Base-by-base conservation (phyloP, 2,888 invertebrate genomes). In the Xestia c-nigrum region DNA sequence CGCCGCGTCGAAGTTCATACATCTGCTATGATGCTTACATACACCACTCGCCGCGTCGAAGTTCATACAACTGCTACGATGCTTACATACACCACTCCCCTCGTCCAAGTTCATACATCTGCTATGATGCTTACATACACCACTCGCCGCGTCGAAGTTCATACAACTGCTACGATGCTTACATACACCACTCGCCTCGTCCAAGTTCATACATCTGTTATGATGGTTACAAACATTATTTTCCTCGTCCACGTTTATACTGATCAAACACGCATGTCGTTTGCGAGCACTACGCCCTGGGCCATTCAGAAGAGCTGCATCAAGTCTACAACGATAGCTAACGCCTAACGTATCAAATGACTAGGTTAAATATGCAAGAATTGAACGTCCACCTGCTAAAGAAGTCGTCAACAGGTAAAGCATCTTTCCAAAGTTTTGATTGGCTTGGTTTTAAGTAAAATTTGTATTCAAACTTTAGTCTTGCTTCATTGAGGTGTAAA, bases 401-500 rank as follows among this genome's bases (percentile, higher is more conserved):
- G 68, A 87, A 89, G 78, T 73, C 74, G 81, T 89, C 89, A 91
- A 90, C 89, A 91, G 89, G 89, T 90, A 74, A 84, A 83, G 81
- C 84, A 89, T 88, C 84, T 84, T 88, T 85, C 76, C 78, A 85
- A 93, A 94, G 88, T 94, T 94, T 91, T 90, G 92, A 93, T 94
- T 93, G 90, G 90, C 85, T 90, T 83, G 87, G 89, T 91, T 92
- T 92, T 90, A 92, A 92, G 89, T 91, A 91, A 89, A 93, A 92
- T 93, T 93, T 91, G 92, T 92, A 92, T 93, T 92, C 89, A 90
- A 91, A 92, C 89, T 93, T 92, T 89, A 88, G 86, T 89, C 85
- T 81, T 87, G 87, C 91, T 89, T 90, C 91, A 93, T 91, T 93
- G 91, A 92, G 92, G 93, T 94, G 94, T 92, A 93, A 94, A 94